These are phyloP conservation scores for Trialeurodes vaporariorum DNA, from an alignment of 1,140 invertebrate species.

Conservation along the genomic window DNA sequence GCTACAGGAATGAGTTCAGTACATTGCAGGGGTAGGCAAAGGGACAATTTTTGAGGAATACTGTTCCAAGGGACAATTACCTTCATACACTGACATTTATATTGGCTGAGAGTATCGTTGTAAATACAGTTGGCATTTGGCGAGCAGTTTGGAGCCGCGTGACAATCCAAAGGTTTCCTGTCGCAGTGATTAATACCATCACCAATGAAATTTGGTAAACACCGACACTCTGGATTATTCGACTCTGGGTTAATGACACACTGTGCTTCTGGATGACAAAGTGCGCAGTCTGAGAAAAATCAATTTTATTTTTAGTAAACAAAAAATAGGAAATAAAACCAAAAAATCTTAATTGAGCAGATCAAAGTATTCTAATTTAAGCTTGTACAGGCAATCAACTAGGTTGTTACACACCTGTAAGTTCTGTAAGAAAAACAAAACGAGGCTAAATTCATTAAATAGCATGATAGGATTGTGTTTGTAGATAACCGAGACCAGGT, in stretches of 20 bases:
- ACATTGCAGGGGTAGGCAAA: too few species aligned
- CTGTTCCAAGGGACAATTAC: too few species aligned
- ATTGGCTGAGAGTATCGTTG: conserved; percentile 39
- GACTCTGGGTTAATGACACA: conserved; percentile 16
- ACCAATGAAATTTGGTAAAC: conserved; percentile 46
- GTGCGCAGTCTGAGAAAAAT: conserved; percentile 15
- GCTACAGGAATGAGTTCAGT: too few species aligned
- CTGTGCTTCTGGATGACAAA: conserved; percentile 23
- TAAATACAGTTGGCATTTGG: conserved; percentile 68
- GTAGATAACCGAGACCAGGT: neutral
- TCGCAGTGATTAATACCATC: conserved; percentile 33
- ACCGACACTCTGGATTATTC: conserved; percentile 46
- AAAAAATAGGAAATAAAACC: neutral
- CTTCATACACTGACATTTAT: conserved; percentile 41
- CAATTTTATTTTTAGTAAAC: neutral
- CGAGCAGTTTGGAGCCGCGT: conserved; percentile 71
- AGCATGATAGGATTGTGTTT: neutral
- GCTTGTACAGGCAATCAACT: conserved; percentile 19
- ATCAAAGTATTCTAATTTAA: conserved; percentile 32
- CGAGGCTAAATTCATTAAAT: neutral
- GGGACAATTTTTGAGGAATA: too few species aligned
- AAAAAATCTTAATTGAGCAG: neutral
- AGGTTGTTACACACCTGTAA: conserved; percentile 11
- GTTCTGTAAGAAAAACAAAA: neutral
- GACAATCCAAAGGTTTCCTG: conserved; percentile 51